Conservation (phyloP, 1,140 invertebrate species). For the Coelopa frigida region DNA sequence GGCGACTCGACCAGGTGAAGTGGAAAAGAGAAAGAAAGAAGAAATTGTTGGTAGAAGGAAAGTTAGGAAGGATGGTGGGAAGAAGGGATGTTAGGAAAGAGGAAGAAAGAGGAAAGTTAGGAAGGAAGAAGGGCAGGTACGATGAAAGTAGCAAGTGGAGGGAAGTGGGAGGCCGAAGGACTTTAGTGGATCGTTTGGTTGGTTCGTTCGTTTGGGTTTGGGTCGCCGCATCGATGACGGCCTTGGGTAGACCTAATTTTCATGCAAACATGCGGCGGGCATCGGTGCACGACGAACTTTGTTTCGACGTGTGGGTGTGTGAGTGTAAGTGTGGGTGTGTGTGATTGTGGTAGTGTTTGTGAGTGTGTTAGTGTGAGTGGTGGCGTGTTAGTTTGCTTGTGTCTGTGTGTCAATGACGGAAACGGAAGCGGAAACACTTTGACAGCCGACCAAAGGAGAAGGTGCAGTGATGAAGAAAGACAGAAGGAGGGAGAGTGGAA, state of each 20-base stretch:
- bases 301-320: not conserved
- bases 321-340: not conserved
- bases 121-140: too few species aligned
- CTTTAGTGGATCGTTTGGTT: not conserved
- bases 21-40: too few species aligned
- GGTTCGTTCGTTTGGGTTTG: not conserved
- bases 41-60: too few species aligned
- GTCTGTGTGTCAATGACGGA: not conserved
- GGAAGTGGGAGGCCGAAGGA: not conserved
- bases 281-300: not conserved
- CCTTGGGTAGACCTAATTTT: not conserved
- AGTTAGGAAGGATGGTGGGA: too few species aligned
- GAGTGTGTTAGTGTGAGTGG: constrained; percentile 2
- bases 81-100: too few species aligned
- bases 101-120: too few species aligned
- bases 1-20: too few species aligned
- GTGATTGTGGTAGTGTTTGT: not conserved
- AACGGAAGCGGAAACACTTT: constrained; percentile 1
- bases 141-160: not conserved
- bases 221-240: not conserved
- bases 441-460: not conserved
- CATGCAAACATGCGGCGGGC: not conserved
- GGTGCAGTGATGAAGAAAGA: too few species aligned
- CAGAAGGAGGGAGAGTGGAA: too few species aligned
- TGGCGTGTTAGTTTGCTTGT: not conserved